These are phyloP conservation scores for Bos taurus DNA, from an alignment of 2,113 vertebrate species.

Conservation along the genomic window ARS-UCD2.0 NC_037339.1:727001-727500, in stretches of 20 bases:
- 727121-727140: neutral
- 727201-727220: neutral
- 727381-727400: neutral
- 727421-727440: neutral
- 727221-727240: neutral
- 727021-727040: neutral
- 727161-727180: neutral
- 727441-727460: neutral
- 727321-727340: neutral
- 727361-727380: neutral
- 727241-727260: neutral
- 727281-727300: neutral
- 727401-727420: neutral
- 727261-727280: neutral
- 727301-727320: neutral
- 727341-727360: neutral
- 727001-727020: neutral
- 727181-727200: neutral
- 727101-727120: neutral
- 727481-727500: neutral
- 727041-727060: neutral
- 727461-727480: neutral
- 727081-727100: neutral
- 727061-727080: neutral
- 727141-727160: neutral